A percentile compares a stretch with the other conserved stretches of the same genome.
Conservation (phyloP, 2,797 vertebrate genomes). For the Dallia pectoralis region DNA sequence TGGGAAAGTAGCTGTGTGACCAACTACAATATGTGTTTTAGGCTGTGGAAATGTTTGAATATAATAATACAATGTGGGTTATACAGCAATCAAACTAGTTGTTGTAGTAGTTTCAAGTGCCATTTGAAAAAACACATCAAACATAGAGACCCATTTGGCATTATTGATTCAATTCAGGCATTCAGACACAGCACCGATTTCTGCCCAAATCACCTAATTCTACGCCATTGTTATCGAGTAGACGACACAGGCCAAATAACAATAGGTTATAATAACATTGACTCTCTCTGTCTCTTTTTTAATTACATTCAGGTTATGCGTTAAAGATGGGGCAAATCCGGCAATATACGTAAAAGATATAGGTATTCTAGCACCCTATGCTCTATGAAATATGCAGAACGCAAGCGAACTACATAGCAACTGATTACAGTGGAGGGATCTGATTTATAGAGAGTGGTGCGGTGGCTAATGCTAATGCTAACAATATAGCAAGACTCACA, state of each 20-base stretch:
- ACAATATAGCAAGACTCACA: not conserved
- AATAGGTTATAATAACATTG: conserved; percentile 1
- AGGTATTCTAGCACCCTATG: not conserved
- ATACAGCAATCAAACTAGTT: no score
- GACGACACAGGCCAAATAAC: not conserved
- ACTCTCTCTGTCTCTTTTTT: conserved; percentile 20
- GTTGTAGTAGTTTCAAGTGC: no score
- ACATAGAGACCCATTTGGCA: no score
- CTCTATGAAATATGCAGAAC: not conserved
- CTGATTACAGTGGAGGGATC: not conserved
- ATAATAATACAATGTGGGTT: no score
- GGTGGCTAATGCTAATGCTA: not conserved
- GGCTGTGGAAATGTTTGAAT: no score
- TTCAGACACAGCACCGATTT: no score
- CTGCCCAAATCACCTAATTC: no score
- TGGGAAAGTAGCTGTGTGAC: not conserved
- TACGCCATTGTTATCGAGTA: conserved; percentile 1
- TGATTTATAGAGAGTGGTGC: not conserved
- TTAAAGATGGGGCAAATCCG: no score
- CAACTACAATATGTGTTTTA: not conserved
- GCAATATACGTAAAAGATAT: no score
- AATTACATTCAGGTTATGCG: no score
- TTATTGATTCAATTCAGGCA: no score
- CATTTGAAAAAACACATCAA: no score
- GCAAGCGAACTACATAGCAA: not conserved